Evolutionary conservation across 2,797 vertebrate species (phyloP), one percentile per base, ranked within the genome.

Genomic region (Lacerta bilineata): DNA sequence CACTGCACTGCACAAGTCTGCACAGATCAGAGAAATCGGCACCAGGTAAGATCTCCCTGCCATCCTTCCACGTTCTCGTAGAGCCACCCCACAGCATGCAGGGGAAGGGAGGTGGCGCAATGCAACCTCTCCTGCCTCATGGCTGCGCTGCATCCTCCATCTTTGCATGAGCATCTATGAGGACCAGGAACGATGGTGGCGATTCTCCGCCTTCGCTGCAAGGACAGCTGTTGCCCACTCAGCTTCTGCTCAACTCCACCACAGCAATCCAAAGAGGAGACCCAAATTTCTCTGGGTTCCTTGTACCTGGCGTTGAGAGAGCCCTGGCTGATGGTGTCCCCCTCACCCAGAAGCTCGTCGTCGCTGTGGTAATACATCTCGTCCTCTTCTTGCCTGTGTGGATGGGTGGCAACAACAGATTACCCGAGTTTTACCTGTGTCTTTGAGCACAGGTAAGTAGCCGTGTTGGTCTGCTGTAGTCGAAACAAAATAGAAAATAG

Each of bases 301-400:
- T 5, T 77, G 50, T 93, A 91, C 94, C 92, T 92, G 3, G 86
- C 89, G 39, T 59, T 89, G 68, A 95, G 88, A 27, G 91, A 96
- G 33, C 90, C 94, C 93, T 95, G 95, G 93, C 92, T 93, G 80
- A 91, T 91, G 91, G 92, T 84, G 20, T 95, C 92, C 8, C 90
- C 93, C 80, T 96, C 89, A 50, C 88, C 89, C 93, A 89, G 50
- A 5, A 95, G 94, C n/a, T 94, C 93, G 29, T 95, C 85, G 2
- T 93, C 93, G 2, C 95, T 90, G 81, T 92, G 93, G 89, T 92
- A 95, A 89, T 93, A 95, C 46, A 87, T 43, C 8, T 94, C 90
- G 0, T 93, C 92, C n/a, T 91, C 90, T 78, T 90, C 92, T 77
- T 91, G 86, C 94, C 95, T 95, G 83, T 55, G 59, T 76, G 87